phyloP scores from a whole-genome alignment of 2,888 invertebrate genomes.

The Coleophora flavipennella region DNA sequence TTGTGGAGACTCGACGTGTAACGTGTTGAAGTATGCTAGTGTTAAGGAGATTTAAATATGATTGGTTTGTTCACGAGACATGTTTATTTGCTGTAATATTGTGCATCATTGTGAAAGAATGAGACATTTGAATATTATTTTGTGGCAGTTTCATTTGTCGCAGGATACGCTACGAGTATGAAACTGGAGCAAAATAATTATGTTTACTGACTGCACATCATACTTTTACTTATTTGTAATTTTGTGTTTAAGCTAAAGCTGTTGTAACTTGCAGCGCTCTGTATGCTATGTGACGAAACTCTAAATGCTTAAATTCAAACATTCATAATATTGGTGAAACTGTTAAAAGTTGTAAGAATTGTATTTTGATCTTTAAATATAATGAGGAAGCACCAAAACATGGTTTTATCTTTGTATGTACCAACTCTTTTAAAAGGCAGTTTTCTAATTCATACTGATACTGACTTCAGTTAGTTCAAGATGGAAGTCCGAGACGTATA shows the following conservation, averaged over 20 bases:
- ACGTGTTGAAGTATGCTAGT: slow-evolving; percentile 49
- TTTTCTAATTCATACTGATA: too few relatives aligned
- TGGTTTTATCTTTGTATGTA: too few relatives aligned
- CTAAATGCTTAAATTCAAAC: slow-evolving; percentile 42
- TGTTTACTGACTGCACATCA: slow-evolving; percentile 1
- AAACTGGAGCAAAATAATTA: slow-evolving; percentile 37
- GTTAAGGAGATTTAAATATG: slow-evolving; percentile 63
- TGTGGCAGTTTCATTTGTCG: slow-evolving; percentile 22
- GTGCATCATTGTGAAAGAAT: slow-evolving; percentile 22
- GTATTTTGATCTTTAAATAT: slow-evolving; percentile 71
- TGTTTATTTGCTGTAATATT: slow-evolving; percentile 44
- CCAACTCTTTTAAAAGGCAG: too few relatives aligned
- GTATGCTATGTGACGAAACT: slow-evolving; percentile 48
- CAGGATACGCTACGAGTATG: slow-evolving; percentile 12
- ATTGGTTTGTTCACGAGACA: slow-evolving; percentile 51
- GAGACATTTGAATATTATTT: slow-evolving; percentile 25
- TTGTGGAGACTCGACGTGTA: slow-evolving; percentile 56
- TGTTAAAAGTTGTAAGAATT: slow-evolving; percentile 66
- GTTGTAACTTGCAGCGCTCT: slow-evolving; percentile 52
- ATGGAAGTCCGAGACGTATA: too few relatives aligned
- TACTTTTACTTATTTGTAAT: slow-evolving; percentile 7
- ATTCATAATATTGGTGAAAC: slow-evolving; percentile 62
- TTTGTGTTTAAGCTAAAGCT: slow-evolving; percentile 36
- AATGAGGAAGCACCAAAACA: slow-evolving; percentile 39
- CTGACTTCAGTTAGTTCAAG: too few relatives aligned